phyloP scores from a whole-genome alignment of 2,888 invertebrate genomes.

The Oscheius onirici region DNA sequence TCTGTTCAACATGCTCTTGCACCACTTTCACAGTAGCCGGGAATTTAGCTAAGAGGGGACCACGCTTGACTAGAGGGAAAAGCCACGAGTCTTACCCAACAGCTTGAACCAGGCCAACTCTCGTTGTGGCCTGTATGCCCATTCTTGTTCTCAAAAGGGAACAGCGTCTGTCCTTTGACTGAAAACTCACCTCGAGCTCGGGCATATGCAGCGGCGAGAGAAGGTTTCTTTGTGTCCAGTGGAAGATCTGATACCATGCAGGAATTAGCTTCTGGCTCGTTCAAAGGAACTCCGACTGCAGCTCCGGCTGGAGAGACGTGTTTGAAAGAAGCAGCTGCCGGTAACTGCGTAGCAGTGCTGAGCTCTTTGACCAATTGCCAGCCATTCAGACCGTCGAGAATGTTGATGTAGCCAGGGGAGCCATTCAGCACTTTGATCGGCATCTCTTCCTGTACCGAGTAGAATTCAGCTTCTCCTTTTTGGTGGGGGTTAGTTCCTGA shows the following conservation, averaged over 20 bases:
- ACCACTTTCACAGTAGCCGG: background rate
- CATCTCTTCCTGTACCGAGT: slow-evolving; percentile 75
- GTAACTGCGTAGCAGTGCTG: slow-evolving; percentile 81
- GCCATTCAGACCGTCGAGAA: slow-evolving; percentile 95
- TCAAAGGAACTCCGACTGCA: slow-evolving; percentile 86
- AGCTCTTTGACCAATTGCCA: slow-evolving; percentile 95
- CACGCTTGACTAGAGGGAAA: slow-evolving; percentile 3
- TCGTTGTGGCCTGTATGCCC: slow-evolving; percentile 23
- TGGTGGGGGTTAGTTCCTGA: slow-evolving; percentile 95
- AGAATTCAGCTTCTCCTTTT: slow-evolving; percentile 66
- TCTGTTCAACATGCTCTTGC: background rate
- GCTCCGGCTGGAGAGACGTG: slow-evolving; percentile 97
- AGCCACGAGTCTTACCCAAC: slow-evolving; percentile 21
- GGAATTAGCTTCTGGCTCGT: slow-evolving; percentile 82
- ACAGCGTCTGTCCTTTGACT: background rate
- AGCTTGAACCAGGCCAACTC: slow-evolving; percentile 22
- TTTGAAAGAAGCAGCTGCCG: slow-evolving; percentile 92
- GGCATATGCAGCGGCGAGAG: slow-evolving; percentile 90
- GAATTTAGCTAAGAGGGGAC: background rate
- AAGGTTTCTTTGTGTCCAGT: slow-evolving; percentile 71
- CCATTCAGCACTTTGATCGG: slow-evolving; percentile 91
- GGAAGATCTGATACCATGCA: slow-evolving; percentile 91
- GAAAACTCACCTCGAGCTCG: slow-evolving; percentile 81
- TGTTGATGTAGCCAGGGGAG: slow-evolving; percentile 94
- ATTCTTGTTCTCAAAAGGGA: slow-evolving; percentile 34